Base-by-base conservation (phyloP, 2,797 vertebrate species). In the Enteromius treurensis region DNA sequence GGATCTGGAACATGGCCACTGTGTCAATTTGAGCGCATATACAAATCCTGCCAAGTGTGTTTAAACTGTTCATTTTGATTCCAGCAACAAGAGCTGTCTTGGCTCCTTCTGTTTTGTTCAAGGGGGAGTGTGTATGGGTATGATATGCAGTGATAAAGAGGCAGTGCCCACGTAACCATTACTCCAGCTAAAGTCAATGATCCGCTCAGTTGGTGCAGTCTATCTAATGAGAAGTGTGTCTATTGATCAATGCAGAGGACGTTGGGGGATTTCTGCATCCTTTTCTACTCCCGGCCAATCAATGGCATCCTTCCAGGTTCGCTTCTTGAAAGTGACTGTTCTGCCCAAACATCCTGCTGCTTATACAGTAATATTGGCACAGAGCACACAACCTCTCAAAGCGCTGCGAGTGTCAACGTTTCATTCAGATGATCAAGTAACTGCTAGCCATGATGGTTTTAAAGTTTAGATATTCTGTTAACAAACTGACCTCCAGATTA, bases 141-240 rank as follows among this genome's bases (percentile, higher is more conserved):
- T 83, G 76, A 78, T 34, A 37, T 11, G 21, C 65, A 70, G 29
- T 78, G 75, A 71, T 62, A 78, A 78, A 83, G 53, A 70, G 65
- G 14, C 67, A 58, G 74, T 23, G 74, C 10, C 75, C 74, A 37
- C 21, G 62, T 49, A 79, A 51, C 55, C 76, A 83, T 83, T 69
- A 68, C 37, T 83, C 29, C 5, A 78, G 29, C 53, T 62, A 13
- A 60, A 83, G 67, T 78, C 82, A 78, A 71, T 78, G 82, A 83
- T 83, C 55, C n/a, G 29, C 75, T 77, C 53, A 14, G 67, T 71
- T 62, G 82, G 21, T 78, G 68, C 32, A 79, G 75, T 77, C 51
- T 62, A 70, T 71, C 75, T 78, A 83, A 78, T 83, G 67, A 29
- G 23, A 49, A 83, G 75, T 79, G 82, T 83, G 75, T 83, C 67